Conservation (phyloP, 2,113 vertebrate genomes). For the Neofelis nebulosa region DNA sequence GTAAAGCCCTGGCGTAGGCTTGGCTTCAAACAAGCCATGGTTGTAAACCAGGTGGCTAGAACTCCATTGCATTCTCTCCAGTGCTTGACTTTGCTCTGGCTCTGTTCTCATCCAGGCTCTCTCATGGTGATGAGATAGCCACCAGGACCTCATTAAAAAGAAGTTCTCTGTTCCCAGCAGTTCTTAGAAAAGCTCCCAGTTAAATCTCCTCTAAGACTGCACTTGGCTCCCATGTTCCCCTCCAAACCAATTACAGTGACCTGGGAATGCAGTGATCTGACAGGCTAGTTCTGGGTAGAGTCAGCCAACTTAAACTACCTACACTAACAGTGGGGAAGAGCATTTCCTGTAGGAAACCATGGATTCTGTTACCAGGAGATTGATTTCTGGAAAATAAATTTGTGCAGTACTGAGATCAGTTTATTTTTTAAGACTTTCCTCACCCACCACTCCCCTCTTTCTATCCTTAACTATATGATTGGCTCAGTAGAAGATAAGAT, state of each 20-base stretch:
- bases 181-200: not conserved
- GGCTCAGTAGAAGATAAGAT: not conserved
- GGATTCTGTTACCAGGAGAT: not conserved
- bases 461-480: not conserved
- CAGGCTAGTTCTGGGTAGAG: not conserved
- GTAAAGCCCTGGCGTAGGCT: not conserved
- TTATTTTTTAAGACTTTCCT: not conserved
- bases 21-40: not conserved
- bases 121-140: not conserved
- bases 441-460: too few relatives aligned
- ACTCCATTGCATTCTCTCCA: fast-evolving
- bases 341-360: not conserved
- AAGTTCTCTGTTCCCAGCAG: not conserved
- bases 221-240: not conserved
- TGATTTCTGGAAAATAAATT: not conserved
- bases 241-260: not conserved
- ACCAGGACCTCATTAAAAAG: not conserved
- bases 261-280: not conserved
- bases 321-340: not conserved
- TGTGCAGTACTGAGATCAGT: not conserved
- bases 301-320: not conserved
- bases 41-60: not conserved
- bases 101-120: not conserved
- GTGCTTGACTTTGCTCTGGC: not conserved
- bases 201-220: not conserved